Conservation (phyloP, 2,797 vertebrate species). For the Rhincodon typus region DNA sequence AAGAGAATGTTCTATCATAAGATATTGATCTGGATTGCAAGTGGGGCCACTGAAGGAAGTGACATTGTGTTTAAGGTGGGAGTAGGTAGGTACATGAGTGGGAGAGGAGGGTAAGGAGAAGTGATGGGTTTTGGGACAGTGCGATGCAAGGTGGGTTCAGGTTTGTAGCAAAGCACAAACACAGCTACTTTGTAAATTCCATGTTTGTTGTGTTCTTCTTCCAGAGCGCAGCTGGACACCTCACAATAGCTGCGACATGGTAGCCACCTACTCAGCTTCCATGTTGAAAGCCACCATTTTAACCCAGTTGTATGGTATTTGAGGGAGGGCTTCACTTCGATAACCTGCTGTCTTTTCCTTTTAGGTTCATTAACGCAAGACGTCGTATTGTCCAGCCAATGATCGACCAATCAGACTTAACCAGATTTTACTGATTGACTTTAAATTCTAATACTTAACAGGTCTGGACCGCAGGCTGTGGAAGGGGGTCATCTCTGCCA, state of each 20-base stretch:
- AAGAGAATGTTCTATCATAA: neutral
- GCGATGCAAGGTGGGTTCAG: too few relatives aligned
- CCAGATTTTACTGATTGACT: neutral
- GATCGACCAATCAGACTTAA: slow-evolving; percentile 36
- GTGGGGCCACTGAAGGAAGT: neutral
- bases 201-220: neutral
- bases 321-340: neutral
- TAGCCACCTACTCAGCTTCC: neutral
- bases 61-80: neutral
- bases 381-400: slow-evolving; percentile 36
- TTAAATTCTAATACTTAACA: too few relatives aligned
- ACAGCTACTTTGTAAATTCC: neutral
- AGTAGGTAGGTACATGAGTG: neutral
- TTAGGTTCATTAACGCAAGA: slow-evolving; percentile 37
- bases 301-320: neutral
- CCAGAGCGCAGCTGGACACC: neutral
- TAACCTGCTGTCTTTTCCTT: neutral
- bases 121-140: too few relatives aligned
- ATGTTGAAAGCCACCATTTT: neutral
- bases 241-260: neutral
- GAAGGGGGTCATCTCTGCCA: too few relatives aligned
- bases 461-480: too few relatives aligned
- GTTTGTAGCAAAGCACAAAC: too few relatives aligned
- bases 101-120: neutral
- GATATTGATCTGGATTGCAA: neutral